Conservation (phyloP, 1,140 invertebrate genomes). For the Eriocheir sinensis region DNA sequence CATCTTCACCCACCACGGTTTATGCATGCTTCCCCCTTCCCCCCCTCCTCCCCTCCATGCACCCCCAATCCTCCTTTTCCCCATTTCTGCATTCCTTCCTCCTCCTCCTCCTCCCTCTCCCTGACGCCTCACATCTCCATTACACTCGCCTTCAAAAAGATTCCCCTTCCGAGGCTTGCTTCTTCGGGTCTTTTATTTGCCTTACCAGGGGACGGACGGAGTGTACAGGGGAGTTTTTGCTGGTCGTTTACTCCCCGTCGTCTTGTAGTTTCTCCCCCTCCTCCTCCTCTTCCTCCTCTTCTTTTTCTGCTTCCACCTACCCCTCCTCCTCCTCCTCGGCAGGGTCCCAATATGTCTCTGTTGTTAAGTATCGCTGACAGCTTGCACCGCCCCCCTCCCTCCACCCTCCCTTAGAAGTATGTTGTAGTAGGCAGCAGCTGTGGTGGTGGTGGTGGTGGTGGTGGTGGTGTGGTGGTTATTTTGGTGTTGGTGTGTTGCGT, state of each 20-base stretch:
- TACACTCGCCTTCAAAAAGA: background rate
- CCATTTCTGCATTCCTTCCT: background rate
- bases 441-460: background rate
- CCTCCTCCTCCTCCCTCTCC: background rate
- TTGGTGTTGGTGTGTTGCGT: background rate
- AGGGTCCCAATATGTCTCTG: background rate
- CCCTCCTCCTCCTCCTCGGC: background rate
- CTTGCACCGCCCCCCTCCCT: background rate
- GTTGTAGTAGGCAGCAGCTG: background rate
- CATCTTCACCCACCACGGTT: no score
- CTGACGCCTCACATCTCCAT: background rate
- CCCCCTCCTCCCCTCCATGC: background rate
- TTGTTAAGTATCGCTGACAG: constrained; percentile 15
- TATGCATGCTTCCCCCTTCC: no score
- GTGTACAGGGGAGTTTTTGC: no score
- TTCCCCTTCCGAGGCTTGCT: background rate
- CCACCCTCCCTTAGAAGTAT: background rate
- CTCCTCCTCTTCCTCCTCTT: background rate
- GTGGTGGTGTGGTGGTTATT: background rate
- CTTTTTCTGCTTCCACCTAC: background rate
- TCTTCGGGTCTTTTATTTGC: background rate
- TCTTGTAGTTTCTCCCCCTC: background rate
- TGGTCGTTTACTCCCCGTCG: no score
- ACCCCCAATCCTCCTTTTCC: background rate
- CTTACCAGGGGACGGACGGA: no score